A percentile compares a stretch with the other conserved stretches of the same genome.
phyloP scores from a whole-genome alignment of 2,113 vertebrate species.

The Hyla sarda region DNA sequence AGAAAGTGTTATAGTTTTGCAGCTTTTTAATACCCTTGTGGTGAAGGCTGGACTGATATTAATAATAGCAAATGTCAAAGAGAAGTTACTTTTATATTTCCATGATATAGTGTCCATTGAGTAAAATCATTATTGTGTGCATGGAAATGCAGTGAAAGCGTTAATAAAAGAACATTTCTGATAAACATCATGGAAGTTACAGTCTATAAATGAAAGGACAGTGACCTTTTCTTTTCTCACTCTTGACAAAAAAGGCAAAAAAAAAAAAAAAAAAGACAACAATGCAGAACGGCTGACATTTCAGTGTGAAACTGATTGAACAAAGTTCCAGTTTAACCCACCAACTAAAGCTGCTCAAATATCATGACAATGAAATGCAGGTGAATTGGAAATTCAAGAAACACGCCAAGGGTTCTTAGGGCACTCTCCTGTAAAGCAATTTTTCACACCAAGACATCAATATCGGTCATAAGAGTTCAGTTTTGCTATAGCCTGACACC shows the following conservation, averaged over 20 bases:
- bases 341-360: conserved; percentile 69
- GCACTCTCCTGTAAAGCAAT: conserved; percentile 20
- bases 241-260: conserved; percentile 8
- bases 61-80: conserved; percentile 12
- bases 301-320: conserved; percentile 68
- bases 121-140: neutral
- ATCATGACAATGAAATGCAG: conserved; percentile 70
- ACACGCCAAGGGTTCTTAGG: conserved; percentile 63
- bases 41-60: neutral
- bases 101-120: neutral
- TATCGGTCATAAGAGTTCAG: too few relatives aligned
- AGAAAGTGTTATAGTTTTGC: neutral
- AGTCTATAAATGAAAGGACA: conserved; percentile 44
- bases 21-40: neutral
- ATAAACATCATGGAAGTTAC: conserved; percentile 58
- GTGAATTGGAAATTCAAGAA: conserved; percentile 64
- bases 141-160: neutral
- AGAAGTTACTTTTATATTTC: conserved; percentile 22
- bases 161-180: conserved; percentile 32
- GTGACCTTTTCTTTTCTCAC: conserved; percentile 58
- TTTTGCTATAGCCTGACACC: too few relatives aligned
- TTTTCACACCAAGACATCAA: neutral
- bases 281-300: conserved; percentile 63
- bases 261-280: conserved; percentile 17
- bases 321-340: conserved; percentile 70